A percentile compares a stretch with the other conserved stretches of the same genome.
Conservation (phyloP, 37 sponge, comb jelly and placozoan genomes). For the Theonella swinhoei region DNA sequence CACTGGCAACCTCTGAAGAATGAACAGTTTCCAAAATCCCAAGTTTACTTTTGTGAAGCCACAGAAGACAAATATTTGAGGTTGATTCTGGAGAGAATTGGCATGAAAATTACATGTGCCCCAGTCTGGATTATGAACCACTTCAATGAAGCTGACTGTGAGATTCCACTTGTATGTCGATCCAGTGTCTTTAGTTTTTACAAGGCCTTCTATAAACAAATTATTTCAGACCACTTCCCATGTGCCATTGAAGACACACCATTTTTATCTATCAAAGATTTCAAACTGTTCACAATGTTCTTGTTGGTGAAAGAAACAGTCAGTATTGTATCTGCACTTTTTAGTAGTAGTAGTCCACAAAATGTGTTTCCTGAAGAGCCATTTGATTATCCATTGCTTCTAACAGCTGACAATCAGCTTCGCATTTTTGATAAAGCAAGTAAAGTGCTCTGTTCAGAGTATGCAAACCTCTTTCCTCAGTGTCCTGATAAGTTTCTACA, state of each 20-base stretch:
- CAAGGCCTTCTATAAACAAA: not conserved
- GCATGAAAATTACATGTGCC: constrained; percentile 5
- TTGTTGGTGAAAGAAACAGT: not conserved
- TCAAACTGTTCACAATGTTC: constrained; percentile 1
- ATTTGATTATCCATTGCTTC: constrained; percentile 25
- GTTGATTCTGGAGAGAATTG: constrained; percentile 6
- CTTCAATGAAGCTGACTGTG: not conserved
- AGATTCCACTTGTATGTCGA: not conserved
- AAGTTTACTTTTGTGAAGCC: constrained; percentile 11
- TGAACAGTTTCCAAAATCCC: not conserved
- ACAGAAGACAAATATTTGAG: not conserved
- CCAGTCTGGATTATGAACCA: constrained; percentile 1
- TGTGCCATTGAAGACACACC: constrained; percentile 13
- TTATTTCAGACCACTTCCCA: not conserved
- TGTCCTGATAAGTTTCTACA: constrained; percentile 14
- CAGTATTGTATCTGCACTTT: too few relatives aligned
- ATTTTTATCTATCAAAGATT: constrained; percentile 2
- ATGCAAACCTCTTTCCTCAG: not conserved
- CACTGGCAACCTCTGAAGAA: not conserved
- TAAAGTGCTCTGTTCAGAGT: not conserved
- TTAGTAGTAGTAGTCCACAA: not conserved
- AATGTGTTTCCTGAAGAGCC: not conserved
- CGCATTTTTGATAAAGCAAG: constrained; percentile 21
- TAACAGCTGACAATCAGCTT: constrained; percentile 29
- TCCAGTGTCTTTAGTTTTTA: constrained; percentile 7